Percentiles rank a stretch among this genome's conserved stretches.
Evolutionary conservation across 2,797 vertebrate genomes (phyloP).

Genomic region (Streptopelia turtur): DNA sequence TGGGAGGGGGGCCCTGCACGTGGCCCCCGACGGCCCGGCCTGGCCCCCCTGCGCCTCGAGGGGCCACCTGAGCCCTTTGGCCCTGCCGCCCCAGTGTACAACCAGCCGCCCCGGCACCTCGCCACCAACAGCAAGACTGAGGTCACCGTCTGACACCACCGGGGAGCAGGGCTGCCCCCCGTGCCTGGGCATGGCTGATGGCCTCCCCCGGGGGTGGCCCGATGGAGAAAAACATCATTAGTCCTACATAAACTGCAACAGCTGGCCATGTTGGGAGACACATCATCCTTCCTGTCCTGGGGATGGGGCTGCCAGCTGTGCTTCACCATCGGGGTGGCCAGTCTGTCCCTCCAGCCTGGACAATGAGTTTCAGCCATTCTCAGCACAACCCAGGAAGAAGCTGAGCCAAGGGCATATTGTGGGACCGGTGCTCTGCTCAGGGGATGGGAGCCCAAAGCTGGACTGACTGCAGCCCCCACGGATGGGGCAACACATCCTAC

Average conservation of each 20-base stretch:
- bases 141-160: slow-evolving; percentile 77
- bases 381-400: not conserved
- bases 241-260: rapidly evolving
- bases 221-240: rapidly evolving
- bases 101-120: slow-evolving; percentile 84
- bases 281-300: rapidly evolving
- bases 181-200: rapidly evolving
- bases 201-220: not conserved
- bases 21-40: slow-evolving; percentile 69
- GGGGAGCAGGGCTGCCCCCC: not conserved
- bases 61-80: slow-evolving; percentile 87
- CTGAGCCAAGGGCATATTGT: not conserved
- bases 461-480: not conserved
- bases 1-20: not conserved
- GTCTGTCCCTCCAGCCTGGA: rapidly evolving
- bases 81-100: slow-evolving; percentile 79
- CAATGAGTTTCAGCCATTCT: not conserved
- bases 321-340: not conserved
- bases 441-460: rapidly evolving
- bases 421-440: not conserved
- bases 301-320: not conserved
- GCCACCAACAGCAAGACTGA: slow-evolving; percentile 97
- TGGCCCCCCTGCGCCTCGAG: slow-evolving; percentile 83
- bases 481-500: not conserved
- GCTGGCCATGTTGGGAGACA: rapidly evolving